phyloP scores from a whole-genome alignment of 2,797 vertebrate species.

The Sphenodon punctatus region DNA sequence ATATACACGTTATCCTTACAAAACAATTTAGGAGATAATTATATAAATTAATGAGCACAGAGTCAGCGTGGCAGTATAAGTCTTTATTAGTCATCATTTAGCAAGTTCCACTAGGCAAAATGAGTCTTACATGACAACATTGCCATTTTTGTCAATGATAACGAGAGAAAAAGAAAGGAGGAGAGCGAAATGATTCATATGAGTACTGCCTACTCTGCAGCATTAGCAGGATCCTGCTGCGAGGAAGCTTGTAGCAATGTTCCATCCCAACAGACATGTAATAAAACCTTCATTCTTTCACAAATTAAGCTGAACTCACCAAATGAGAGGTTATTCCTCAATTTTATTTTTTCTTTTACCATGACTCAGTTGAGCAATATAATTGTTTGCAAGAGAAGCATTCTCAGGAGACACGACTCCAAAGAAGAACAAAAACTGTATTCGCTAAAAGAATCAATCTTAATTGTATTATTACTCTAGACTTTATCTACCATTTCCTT shows the following conservation, averaged over 20 bases:
- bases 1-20: background rate
- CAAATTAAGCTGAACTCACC: conserved; percentile 2
- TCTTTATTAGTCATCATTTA: background rate
- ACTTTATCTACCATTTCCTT: background rate
- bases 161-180: background rate
- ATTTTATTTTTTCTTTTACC: background rate
- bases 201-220: background rate
- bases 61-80: background rate
- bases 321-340: conserved; percentile 14
- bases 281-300: background rate
- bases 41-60: background rate
- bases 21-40: background rate
- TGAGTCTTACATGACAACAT: background rate
- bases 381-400: background rate
- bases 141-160: background rate
- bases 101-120: background rate
- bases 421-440: background rate
- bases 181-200: background rate
- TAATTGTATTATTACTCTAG: background rate
- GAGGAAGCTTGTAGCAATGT: background rate
- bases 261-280: conserved; percentile 6
- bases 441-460: background rate
- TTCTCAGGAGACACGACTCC: background rate
- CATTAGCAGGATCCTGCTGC: conserved; percentile 8
- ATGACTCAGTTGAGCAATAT: background rate